phyloP scores from a whole-genome alignment of 2,888 invertebrate species.

The Lottia scabra region DNA sequence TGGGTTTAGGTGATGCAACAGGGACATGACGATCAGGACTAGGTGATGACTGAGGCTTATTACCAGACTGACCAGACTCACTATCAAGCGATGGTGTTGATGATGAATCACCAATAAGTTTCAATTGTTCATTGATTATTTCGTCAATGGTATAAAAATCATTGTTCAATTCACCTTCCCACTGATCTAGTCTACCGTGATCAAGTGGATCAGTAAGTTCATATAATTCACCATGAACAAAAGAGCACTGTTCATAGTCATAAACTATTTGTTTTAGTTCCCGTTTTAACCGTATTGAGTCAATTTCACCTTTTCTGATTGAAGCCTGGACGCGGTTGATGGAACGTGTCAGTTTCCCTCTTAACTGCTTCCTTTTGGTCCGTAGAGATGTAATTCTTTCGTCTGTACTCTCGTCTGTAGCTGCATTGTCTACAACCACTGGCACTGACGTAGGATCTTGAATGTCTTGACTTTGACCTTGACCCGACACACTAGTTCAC shows the following conservation, averaged over 20 bases:
- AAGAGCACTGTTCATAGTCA: neutral
- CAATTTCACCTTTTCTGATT: neutral
- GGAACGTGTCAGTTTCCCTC: neutral
- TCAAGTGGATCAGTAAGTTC: neutral
- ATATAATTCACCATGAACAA: neutral
- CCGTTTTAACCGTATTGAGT: neutral
- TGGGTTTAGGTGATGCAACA: no score
- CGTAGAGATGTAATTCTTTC: neutral
- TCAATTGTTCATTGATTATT: neutral
- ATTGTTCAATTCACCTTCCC: neutral
- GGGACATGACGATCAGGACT: no score
- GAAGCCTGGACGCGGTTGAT: neutral
- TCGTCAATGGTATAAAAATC: neutral
- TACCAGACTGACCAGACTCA: no score
- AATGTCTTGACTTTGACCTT: neutral
- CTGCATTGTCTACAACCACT: no score
- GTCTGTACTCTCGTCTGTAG: neutral
- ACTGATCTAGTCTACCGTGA: neutral
- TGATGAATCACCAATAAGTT: neutral
- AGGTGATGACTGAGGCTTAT: no score
- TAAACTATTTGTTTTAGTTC: neutral
- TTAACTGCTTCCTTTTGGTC: neutral
- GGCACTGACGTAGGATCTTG: no score
- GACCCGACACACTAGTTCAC: neutral
- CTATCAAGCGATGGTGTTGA: no score